Evolutionary conservation across 2,888 invertebrate genomes (phyloP).

Genomic region (Aleiodes leptofemur): DNA sequence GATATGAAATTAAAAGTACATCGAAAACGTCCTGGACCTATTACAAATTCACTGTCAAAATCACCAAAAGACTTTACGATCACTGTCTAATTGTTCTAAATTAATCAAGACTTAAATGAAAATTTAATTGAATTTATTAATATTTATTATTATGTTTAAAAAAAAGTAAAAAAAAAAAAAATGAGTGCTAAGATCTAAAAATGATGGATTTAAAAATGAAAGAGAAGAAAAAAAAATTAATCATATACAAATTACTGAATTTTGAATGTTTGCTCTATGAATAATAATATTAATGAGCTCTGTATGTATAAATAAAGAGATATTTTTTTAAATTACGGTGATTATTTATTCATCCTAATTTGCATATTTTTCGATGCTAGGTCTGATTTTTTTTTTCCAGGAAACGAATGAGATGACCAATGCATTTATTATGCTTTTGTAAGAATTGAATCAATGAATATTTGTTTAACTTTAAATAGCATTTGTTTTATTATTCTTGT

Average conservation of each 20-base stretch:
- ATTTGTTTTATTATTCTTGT: too few relatives aligned
- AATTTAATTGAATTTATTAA: constrained; percentile 44
- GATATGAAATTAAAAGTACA: constrained; percentile 71
- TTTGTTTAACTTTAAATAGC: too few relatives aligned
- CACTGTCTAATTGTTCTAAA: constrained; percentile 72
- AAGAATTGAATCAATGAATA: too few relatives aligned
- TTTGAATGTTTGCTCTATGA: constrained; percentile 53
- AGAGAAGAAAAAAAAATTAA: too few relatives aligned
- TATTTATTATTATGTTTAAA: constrained; percentile 52
- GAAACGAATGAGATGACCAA: too few relatives aligned
- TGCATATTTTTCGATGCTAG: constrained; percentile 30
- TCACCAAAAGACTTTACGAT: constrained; percentile 75
- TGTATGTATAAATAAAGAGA: constrained; percentile 60
- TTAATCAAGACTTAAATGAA: constrained; percentile 57
- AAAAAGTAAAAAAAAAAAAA: constrained; percentile 1
- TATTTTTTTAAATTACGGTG: constrained; percentile 54
- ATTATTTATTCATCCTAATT: neutral
- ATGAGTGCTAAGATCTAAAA: constrained; percentile 53
- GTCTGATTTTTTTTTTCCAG: constrained; percentile 36
- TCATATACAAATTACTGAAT: too few relatives aligned
- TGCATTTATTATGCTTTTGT: too few relatives aligned
- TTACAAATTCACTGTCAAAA: constrained; percentile 69
- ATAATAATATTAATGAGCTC: constrained; percentile 53
- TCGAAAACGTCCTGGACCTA: constrained; percentile 63
- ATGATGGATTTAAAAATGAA: neutral